Conservation (phyloP, 2,888 invertebrate genomes). For the Platycheirus albimanus region DNA sequence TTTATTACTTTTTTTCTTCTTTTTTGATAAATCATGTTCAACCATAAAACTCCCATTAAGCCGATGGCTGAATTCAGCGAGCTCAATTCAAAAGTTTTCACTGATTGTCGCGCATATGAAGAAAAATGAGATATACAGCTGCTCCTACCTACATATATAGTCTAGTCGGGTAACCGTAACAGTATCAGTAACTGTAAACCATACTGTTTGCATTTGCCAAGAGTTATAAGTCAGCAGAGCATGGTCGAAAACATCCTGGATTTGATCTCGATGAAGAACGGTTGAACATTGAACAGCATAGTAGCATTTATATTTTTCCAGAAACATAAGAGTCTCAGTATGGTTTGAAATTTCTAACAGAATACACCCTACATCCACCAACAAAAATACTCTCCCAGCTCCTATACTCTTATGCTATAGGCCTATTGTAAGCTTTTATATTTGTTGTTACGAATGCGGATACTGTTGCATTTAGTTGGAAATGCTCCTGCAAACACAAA, state of each 20-base stretch:
- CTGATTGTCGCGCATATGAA: constrained; percentile 42
- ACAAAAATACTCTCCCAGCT: constrained; percentile 2
- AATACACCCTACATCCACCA: constrained; percentile 1
- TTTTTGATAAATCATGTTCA: constrained; percentile 8
- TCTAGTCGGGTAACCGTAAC: no score
- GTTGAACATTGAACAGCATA: not conserved
- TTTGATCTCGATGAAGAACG: constrained; percentile 21
- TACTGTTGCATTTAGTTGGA: not conserved
- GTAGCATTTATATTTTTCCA: not conserved
- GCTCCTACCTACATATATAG: no score
- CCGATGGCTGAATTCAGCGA: constrained; percentile 18
- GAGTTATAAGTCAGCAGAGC: constrained; percentile 13
- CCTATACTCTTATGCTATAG: no score
- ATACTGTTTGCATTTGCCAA: not conserved
- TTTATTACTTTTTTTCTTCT: not conserved
- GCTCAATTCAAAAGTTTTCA: constrained; percentile 38
- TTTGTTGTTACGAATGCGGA: no score
- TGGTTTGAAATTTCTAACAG: constrained; percentile 7
- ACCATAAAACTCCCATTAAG: constrained; percentile 30
- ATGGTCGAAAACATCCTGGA: constrained; percentile 33
- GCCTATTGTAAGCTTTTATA: constrained; percentile 32
- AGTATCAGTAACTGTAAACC: no score
- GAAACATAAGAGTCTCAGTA: constrained; percentile 6
- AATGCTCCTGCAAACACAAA: not conserved
- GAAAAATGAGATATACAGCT: constrained; percentile 2